phyloP scores from a whole-genome alignment of 1,140 invertebrate species.

The Sinonovacula constricta region DNA sequence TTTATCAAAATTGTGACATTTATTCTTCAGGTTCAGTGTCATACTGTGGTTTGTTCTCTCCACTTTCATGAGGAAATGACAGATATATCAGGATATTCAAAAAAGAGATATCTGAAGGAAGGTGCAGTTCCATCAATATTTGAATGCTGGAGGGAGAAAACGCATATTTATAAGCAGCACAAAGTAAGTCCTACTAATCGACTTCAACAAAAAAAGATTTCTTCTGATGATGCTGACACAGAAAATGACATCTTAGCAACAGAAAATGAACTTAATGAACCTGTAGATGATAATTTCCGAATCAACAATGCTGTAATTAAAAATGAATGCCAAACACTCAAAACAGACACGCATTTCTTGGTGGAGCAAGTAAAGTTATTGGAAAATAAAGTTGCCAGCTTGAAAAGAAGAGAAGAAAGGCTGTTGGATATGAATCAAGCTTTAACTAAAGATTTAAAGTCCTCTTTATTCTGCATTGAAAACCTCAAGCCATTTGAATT shows the following conservation, averaged over 20 bases:
- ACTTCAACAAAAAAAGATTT: constrained; percentile 13
- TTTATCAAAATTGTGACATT: too few relatives aligned
- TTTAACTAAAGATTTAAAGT: constrained; percentile 3
- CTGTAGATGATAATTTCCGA: too few relatives aligned
- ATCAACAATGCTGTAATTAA: too few relatives aligned
- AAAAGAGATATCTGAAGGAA: constrained; percentile 17
- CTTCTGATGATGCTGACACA: neutral
- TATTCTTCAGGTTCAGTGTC: neutral
- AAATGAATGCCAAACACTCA: constrained; percentile 7
- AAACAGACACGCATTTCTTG: constrained; percentile 3
- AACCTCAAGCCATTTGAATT: constrained; percentile 15
- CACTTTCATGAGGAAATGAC: constrained; percentile 8
- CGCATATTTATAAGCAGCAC: constrained; percentile 3
- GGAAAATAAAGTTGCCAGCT: neutral
- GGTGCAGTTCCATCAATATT: constrained; percentile 31
- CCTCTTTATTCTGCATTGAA: neutral
- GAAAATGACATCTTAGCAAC: too few relatives aligned
- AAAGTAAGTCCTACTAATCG: neutral
- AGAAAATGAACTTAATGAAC: too few relatives aligned
- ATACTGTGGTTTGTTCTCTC: constrained; percentile 25
- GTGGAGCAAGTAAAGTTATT: neutral
- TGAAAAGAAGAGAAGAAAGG: constrained; percentile 8
- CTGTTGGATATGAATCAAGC: neutral
- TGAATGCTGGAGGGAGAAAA: constrained; percentile 26
- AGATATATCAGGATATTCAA: constrained; percentile 29